These are phyloP conservation scores for Clusia tigrina DNA, from an alignment of 2,888 invertebrate species.

Conservation along the genomic window DNA sequence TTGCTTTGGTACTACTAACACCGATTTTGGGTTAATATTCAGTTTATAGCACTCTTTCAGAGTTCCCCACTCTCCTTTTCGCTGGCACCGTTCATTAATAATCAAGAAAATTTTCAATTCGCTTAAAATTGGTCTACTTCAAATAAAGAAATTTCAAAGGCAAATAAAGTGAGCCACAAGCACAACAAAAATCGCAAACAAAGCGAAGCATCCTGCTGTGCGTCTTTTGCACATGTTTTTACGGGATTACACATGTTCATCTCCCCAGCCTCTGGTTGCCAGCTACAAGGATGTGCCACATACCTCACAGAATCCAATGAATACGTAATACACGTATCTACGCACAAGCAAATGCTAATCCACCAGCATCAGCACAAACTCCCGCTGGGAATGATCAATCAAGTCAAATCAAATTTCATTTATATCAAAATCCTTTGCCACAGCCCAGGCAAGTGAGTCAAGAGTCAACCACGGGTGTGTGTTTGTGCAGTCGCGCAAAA, in stretches of 20 bases:
- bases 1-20: too few species aligned
- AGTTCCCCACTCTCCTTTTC: too few species aligned
- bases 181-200: background rate
- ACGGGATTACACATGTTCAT: slow-evolving; percentile 57
- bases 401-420: slow-evolving; percentile 55
- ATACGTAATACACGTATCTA: background rate
- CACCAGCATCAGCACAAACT: slow-evolving; percentile 34
- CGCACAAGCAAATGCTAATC: slow-evolving; percentile 23
- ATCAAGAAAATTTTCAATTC: too few species aligned
- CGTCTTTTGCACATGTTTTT: slow-evolving; percentile 52
- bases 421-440: slow-evolving; percentile 36
- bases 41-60: too few species aligned
- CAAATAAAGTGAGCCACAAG: too few species aligned
- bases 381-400: slow-evolving; percentile 65
- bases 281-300: background rate
- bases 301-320: background rate
- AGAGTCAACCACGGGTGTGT: background rate
- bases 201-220: slow-evolving; percentile 51
- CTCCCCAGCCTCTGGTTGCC: background rate
- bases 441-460: slow-evolving; percentile 21
- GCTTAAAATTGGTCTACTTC: too few species aligned
- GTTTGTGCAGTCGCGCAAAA: background rate
- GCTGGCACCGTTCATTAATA: too few species aligned
- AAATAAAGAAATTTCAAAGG: too few species aligned
- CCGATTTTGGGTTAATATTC: too few species aligned